Percentiles rank a stretch among this genome's conserved stretches.
These are phyloP conservation scores for Picathartes gymnocephalus DNA, from an alignment of 2,113 vertebrate species.

Conservation along the genomic window DNA sequence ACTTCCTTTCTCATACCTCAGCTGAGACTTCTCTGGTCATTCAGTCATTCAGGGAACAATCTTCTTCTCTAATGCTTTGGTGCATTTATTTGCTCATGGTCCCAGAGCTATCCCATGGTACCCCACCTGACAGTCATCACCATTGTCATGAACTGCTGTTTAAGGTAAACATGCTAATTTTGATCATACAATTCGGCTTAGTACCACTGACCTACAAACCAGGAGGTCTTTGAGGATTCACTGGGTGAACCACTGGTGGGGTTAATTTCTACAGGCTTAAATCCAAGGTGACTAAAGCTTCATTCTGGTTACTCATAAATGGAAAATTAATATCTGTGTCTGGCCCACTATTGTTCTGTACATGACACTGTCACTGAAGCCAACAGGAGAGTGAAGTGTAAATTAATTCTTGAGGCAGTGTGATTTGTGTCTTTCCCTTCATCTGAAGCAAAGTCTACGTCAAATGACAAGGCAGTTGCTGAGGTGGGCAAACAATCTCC, in stretches of 20 bases:
- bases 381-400: not conserved
- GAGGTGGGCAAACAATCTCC: not conserved
- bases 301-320: slow-evolving; percentile 7
- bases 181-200: not conserved
- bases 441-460: not conserved
- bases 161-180: not conserved
- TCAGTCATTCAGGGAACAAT: not conserved
- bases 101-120: not conserved
- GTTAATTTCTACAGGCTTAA: slow-evolving; percentile 4
- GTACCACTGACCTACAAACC: not conserved
- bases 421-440: not conserved
- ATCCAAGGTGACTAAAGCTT: not conserved
- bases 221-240: not conserved
- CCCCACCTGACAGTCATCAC: too few species aligned
- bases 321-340: not conserved
- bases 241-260: not conserved
- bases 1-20: not conserved
- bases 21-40: not conserved
- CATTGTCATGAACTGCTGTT: not conserved
- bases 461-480: not conserved
- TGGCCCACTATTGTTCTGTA: not conserved
- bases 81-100: not conserved
- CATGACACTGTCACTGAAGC: not conserved
- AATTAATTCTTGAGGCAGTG: not conserved
- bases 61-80: not conserved